Base-by-base conservation (phyloP, 2,888 invertebrate species). In the Euproctis similis region DNA sequence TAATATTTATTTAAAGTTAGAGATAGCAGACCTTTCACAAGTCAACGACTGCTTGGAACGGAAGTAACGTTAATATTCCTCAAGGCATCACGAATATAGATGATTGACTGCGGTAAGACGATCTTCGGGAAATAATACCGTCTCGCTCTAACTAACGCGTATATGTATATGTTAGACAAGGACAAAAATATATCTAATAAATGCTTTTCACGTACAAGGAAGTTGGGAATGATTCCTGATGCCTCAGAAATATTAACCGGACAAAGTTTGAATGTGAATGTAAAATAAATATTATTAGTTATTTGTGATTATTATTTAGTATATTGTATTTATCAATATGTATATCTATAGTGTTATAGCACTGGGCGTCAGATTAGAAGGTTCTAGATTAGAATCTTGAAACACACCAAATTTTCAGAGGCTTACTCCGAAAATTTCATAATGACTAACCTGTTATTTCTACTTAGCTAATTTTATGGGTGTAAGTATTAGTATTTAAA, bases 11-110 rank as follows among this genome's bases (percentile, higher is more conserved):
- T 6, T 3, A 14, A 16, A 16, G 16, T 16, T 16, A 16, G 6
- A 16, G 4, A 16, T 27, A n/a, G n/a, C n/a, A n/a, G n/a, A 36
- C 50, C 50, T 49, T 46, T 40, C 46, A 46, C 33, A 39, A 50
- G 52, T 50, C 82, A 81, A 69, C 71, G 81, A 82, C 81, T 70
- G 59, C 55, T 53, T 56, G 52, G 51, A 62, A 71, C 82, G 82
- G 82, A 84, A 82, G 77, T 61, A 50, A 59, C 72, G 67, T 77
- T 77, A 75, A 81, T 77, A 78, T 80, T 75, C 76, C 55, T 73
- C 75, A 64, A 68, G 69, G 74, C 68, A 76, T 67, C 68, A 77
- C 74, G 80, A 82, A 82, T 84, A 78, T 77, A 80, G 81, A 81
- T 81, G 81, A 81, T 80, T 80, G 77, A 69, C 69, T 74, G 63